Conservation (phyloP, 1,140 invertebrate species). For the Conus betulinus region DNA sequence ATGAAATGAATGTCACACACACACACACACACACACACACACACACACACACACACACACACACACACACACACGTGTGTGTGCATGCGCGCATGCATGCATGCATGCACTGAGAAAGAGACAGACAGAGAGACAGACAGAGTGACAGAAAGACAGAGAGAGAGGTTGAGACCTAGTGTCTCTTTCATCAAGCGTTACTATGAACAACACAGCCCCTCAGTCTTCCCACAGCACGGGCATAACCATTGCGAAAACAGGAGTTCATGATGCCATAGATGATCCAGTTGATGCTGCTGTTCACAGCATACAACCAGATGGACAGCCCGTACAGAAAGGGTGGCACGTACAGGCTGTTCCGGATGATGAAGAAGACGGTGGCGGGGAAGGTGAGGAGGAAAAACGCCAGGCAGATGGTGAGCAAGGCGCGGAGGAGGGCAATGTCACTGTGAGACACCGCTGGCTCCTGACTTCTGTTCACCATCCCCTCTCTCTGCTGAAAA, state of each 20-base stretch:
- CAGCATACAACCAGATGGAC: constrained; percentile 25
- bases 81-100: too few relatives aligned
- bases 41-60: too few relatives aligned
- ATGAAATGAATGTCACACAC: too few relatives aligned
- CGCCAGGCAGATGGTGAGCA: constrained; percentile 28
- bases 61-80: too few relatives aligned
- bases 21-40: too few relatives aligned
- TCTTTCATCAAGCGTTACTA: background rate
- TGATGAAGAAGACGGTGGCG: background rate
- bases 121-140: too few relatives aligned
- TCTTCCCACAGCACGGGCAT: constrained; percentile 14
- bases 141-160: too few relatives aligned
- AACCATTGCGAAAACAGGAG: constrained; percentile 30
- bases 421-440: constrained; percentile 21
- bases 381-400: constrained; percentile 33
- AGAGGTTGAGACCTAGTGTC: too few relatives aligned
- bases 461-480: background rate
- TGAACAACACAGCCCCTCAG: background rate
- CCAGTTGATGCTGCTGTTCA: constrained; percentile 43
- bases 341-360: constrained; percentile 6
- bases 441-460: background rate
- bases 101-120: too few relatives aligned
- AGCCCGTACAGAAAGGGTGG: constrained; percentile 3
- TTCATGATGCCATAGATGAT: constrained; percentile 46
- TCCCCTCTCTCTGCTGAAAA: background rate